phyloP scores from a whole-genome alignment of 64 coral and sea anemone species.

The Orbicella faveolata region DNA sequence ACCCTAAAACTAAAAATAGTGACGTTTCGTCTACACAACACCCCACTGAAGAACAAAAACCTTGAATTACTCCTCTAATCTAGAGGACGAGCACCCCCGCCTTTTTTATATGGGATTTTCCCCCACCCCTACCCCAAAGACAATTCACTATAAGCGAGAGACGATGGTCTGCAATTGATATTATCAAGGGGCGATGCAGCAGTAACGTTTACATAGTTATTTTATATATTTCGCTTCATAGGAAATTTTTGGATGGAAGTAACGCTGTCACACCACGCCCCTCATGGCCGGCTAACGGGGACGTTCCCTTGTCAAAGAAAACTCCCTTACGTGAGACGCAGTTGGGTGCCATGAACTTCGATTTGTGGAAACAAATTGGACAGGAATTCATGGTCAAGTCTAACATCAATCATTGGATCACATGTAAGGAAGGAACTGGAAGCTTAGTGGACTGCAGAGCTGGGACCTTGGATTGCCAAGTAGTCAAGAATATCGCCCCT shows the following conservation, averaged over 20 bases:
- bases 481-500: slow-evolving; percentile 40
- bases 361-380: slow-evolving; percentile 29
- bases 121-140: too few species aligned
- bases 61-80: too few species aligned
- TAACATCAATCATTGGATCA: slow-evolving; percentile 73
- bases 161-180: too few species aligned
- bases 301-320: slow-evolving; percentile 10
- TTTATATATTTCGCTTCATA: background rate
- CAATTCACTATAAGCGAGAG: too few species aligned
- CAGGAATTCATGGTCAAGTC: slow-evolving; percentile 50
- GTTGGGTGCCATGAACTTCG: slow-evolving; percentile 37
- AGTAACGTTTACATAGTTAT: background rate
- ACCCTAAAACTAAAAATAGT: too few species aligned
- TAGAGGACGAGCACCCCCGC: too few species aligned
- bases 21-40: too few species aligned
- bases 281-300: slow-evolving; percentile 19
- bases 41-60: too few species aligned
- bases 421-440: slow-evolving; percentile 34
- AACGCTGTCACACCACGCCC: slow-evolving; percentile 46
- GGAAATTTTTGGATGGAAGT: background rate
- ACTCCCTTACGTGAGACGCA: slow-evolving; percentile 13
- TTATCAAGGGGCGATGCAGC: background rate
- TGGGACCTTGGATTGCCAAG: slow-evolving; percentile 22
- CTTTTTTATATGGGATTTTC: too few species aligned
- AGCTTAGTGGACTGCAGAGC: slow-evolving; percentile 44